Evolutionary conservation across 2,113 vertebrate species (phyloP).

Genomic region (Gymnarchus niloticus): DNA sequence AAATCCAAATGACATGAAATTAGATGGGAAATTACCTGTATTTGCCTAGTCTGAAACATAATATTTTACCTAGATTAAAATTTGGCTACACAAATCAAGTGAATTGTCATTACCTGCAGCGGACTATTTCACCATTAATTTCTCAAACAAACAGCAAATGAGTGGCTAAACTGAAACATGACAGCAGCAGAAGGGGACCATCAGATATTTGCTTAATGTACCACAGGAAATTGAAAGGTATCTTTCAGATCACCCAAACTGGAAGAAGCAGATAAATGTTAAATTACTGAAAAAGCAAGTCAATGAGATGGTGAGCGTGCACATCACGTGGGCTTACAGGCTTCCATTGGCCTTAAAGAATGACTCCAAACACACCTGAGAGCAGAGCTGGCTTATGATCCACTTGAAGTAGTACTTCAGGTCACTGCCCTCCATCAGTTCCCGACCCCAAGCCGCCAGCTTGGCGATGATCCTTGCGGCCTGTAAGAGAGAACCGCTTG

Average conservation of each 20-base stretch:
- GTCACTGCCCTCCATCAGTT: conserved; percentile 98
- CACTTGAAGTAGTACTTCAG: conserved; percentile 99
- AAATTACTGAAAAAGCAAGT: neutral
- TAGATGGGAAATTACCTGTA: neutral
- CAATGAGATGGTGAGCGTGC: too few species aligned
- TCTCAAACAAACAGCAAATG: neutral
- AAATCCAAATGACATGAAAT: neutral
- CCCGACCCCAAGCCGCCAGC: conserved; percentile 92
- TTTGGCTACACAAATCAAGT: too few species aligned
- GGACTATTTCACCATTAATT: neutral
- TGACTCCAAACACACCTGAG: conserved; percentile 80
- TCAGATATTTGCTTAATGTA: too few species aligned
- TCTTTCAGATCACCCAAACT: neutral
- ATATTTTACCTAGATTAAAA: too few species aligned
- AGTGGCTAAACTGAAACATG: neutral
- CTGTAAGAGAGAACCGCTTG: conserved; percentile 53
- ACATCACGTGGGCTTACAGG: neutral
- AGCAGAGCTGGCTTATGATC: conserved; percentile 98
- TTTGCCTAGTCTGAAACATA: too few species aligned
- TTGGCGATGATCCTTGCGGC: conserved; percentile 98
- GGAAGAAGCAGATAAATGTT: neutral
- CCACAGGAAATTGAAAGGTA: neutral
- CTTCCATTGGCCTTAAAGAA: neutral
- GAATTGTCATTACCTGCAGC: neutral
- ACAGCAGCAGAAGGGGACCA: neutral